A percentile compares a stretch with the other conserved stretches of the same genome.
These are phyloP conservation scores for Pollenia amentaria DNA, from an alignment of 2,888 invertebrate genomes.

Conservation along the genomic window DNA sequence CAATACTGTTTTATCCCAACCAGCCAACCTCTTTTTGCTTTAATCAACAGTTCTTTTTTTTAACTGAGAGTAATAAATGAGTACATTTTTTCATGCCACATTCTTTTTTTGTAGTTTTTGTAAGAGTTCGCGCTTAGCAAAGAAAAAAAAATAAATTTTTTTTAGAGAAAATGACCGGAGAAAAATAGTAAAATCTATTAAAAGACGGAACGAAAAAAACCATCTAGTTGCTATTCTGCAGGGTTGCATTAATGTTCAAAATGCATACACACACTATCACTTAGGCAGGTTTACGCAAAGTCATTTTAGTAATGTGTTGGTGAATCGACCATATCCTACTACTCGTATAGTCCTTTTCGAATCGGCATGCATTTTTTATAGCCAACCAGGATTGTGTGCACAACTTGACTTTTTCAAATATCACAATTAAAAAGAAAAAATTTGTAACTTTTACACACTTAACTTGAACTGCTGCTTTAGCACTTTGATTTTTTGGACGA, in stretches of 20 bases:
- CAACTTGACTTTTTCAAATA: background rate
- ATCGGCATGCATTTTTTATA: background rate
- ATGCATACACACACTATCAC: background rate
- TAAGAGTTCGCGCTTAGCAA: background rate
- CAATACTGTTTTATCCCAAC: conserved; percentile 53
- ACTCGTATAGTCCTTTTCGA: background rate
- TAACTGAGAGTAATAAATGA: conserved; percentile 46
- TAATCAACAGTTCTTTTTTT: background rate
- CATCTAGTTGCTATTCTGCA: background rate
- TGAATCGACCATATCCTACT: conserved; percentile 13
- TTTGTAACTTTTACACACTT: background rate
- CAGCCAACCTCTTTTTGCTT: conserved; percentile 39
- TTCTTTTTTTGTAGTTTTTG: background rate
- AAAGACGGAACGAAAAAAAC: conserved; percentile 9
- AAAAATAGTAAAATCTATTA: conserved; percentile 46
- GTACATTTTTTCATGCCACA: conserved; percentile 1
- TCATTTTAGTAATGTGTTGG: conserved; percentile 30
- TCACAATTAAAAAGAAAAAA: background rate
- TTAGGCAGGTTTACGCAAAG: background rate
- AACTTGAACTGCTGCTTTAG: background rate
- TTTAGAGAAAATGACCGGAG: conserved; percentile 26
- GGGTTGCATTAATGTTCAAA: background rate
- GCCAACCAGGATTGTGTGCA: conserved; percentile 48
- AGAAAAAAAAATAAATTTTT: conserved; percentile 12
- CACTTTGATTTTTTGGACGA: no score